These are phyloP conservation scores for Aromia moschata DNA, from an alignment of 2,888 invertebrate species.

Conservation along the genomic window DNA sequence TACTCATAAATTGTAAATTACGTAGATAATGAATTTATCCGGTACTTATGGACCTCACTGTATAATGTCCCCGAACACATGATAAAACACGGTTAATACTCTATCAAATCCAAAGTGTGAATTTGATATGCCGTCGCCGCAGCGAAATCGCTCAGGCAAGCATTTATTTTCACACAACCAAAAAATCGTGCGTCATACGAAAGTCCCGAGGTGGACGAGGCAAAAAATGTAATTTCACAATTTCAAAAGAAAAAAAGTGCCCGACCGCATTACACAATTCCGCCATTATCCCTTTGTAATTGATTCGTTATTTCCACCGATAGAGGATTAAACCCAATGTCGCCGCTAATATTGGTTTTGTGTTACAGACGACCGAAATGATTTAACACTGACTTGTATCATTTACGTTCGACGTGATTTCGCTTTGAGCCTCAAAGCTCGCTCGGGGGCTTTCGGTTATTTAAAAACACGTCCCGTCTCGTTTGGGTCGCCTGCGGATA, in stretches of 20 bases:
- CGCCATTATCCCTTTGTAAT: constrained; percentile 2
- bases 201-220: not conserved
- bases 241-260: not conserved
- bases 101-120: too few relatives aligned
- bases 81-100: too few relatives aligned
- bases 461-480: constrained; percentile 5
- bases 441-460: not conserved
- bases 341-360: constrained; percentile 13
- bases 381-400: constrained; percentile 8
- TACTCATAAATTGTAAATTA: too few relatives aligned
- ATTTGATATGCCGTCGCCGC: not conserved
- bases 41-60: too few relatives aligned
- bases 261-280: not conserved
- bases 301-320: constrained; percentile 7
- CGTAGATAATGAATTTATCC: too few relatives aligned
- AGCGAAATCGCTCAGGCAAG: not conserved
- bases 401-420: constrained; percentile 1
- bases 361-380: constrained; percentile 14
- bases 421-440: not conserved
- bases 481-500: not conserved
- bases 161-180: not conserved
- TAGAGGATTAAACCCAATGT: constrained; percentile 8
- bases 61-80: too few relatives aligned
- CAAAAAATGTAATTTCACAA: not conserved
- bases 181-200: not conserved